Conservation (phyloP, 2,113 vertebrate species). For the Pontoporia blainvillei region DNA sequence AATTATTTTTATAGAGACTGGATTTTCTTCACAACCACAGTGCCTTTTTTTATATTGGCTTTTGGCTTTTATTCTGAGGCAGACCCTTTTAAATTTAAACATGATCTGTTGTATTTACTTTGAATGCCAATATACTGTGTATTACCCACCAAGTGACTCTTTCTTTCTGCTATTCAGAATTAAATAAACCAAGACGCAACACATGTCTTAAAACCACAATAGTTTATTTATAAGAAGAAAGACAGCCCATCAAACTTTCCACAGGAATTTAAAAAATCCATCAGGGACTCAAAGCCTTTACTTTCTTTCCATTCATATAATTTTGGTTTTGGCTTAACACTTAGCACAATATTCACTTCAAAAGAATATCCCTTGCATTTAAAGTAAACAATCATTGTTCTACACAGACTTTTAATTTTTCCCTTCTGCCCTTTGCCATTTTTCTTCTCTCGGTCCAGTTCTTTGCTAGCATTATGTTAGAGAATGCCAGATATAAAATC, state of each 20-base stretch:
- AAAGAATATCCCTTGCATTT: conserved; percentile 82
- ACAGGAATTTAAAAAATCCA: conserved; percentile 88
- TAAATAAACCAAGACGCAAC: conserved; percentile 83
- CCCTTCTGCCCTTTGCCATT: conserved; percentile 68
- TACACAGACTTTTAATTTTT: conserved; percentile 78
- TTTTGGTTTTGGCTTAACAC: conserved; percentile 89
- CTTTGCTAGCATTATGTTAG: conserved; percentile 51
- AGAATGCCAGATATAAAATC: conserved; percentile 46
- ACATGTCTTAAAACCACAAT: conserved; percentile 80
- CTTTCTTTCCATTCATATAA: conserved; percentile 90
- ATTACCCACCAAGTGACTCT: conserved; percentile 56
- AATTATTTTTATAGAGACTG: conserved; percentile 45
- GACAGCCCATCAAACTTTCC: conserved; percentile 83
- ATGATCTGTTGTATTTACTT: conserved; percentile 65
- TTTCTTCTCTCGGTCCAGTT: conserved; percentile 62
- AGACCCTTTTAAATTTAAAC: conserved; percentile 59
- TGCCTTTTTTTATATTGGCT: conserved; percentile 18
- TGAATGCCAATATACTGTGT: conserved; percentile 71
- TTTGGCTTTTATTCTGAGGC: conserved; percentile 57
- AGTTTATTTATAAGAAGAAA: conserved; percentile 85
- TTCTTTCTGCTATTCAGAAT: conserved; percentile 79
- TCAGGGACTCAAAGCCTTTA: conserved; percentile 83
- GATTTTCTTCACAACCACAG: conserved; percentile 44
- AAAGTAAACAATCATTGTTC: conserved; percentile 80
- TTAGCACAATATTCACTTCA: conserved; percentile 85